phyloP scores from a whole-genome alignment of 2,797 vertebrate genomes.

The Varecia variegata region DNA sequence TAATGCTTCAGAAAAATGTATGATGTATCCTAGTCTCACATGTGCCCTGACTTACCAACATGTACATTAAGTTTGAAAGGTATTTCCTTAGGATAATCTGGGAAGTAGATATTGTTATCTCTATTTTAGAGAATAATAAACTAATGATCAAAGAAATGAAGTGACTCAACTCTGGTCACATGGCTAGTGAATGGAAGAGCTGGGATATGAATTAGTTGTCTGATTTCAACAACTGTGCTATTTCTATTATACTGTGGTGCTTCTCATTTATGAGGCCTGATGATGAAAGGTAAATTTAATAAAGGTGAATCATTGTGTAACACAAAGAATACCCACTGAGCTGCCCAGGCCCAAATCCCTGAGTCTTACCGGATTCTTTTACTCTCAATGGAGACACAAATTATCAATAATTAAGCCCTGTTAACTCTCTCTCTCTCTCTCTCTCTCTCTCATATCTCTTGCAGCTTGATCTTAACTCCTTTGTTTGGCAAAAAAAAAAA shows the following conservation, averaged over 20 bases:
- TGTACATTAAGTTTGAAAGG: neutral
- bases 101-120: neutral
- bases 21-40: neutral
- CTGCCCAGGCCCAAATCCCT: neutral
- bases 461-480: neutral
- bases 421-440: neutral
- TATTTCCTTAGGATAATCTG: neutral
- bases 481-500: conserved; percentile 6
- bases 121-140: neutral
- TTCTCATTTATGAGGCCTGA: neutral
- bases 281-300: neutral
- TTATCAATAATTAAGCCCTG: neutral
- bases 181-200: neutral
- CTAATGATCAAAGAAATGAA: conserved; percentile 15
- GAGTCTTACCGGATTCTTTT: neutral
- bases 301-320: neutral
- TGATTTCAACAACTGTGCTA: conserved; percentile 3
- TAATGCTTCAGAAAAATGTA: conserved; percentile 32
- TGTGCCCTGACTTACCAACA: neutral
- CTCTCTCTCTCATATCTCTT: neutral
- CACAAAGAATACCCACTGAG: neutral
- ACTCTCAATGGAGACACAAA: neutral
- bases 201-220: neutral
- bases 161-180: neutral
- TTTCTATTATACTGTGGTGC: neutral